Evolutionary conservation across 2,888 invertebrate species (phyloP).

Genomic region (Noctua janthe): DNA sequence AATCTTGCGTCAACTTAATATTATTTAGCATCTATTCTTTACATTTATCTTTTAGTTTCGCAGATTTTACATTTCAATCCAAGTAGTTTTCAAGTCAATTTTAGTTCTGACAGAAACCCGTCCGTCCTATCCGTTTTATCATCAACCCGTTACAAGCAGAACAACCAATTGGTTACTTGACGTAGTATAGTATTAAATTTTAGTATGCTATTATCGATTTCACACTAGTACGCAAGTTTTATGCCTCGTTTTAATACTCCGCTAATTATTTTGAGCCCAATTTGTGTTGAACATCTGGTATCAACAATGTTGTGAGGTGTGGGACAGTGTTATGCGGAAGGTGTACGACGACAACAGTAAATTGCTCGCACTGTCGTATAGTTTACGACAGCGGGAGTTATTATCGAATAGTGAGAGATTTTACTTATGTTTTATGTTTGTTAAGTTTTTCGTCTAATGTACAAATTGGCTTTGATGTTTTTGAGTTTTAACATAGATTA

Average conservation of each 20-base stretch:
- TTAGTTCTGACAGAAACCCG: constrained; percentile 44
- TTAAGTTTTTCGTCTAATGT: background rate
- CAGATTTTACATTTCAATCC: background rate
- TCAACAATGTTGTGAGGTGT: constrained; percentile 42
- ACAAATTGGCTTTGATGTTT: constrained; percentile 27
- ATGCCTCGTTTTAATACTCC: constrained; percentile 79
- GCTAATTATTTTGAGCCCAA: constrained; percentile 79
- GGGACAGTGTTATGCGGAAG: constrained; percentile 50
- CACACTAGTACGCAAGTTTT: constrained; percentile 77
- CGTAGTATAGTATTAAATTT: constrained; percentile 69
- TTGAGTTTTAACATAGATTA: background rate
- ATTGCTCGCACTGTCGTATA: constrained; percentile 51
- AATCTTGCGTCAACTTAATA: constrained; percentile 33
- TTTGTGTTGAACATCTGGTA: constrained; percentile 65
- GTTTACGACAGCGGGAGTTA: constrained; percentile 50
- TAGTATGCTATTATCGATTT: constrained; percentile 78
- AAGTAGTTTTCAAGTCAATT: constrained; percentile 23
- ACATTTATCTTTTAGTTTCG: constrained; percentile 9
- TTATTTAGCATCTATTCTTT: constrained; percentile 13
- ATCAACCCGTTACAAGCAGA: constrained; percentile 59
- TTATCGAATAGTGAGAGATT: constrained; percentile 45
- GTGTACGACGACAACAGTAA: constrained; percentile 38
- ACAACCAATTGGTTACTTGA: constrained; percentile 57
- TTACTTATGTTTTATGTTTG: constrained; percentile 23
- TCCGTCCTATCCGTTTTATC: constrained; percentile 46